Evolutionary conservation across 2,113 vertebrate species (phyloP), one percentile per base, ranked within the genome.

Genomic region (Dipodomys stephensi): DNA sequence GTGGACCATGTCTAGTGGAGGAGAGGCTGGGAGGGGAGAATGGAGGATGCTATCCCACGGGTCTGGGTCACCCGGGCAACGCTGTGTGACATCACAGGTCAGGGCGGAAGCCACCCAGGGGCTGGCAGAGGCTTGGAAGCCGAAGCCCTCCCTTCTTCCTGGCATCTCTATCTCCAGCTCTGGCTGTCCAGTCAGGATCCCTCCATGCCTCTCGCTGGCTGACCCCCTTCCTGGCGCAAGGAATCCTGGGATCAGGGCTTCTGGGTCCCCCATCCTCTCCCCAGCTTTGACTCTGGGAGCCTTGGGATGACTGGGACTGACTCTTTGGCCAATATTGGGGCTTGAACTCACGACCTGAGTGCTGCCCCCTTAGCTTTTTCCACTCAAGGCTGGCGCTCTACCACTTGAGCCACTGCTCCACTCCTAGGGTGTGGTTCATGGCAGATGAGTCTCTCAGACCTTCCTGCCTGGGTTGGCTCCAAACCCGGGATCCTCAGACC

Each of bases 71-170:
- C 95, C 94, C 20, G 85, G 94, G 95, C 49, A 96, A 95, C 91
- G 12, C 16, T 91, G 81, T 96, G 39, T 97, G 96, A 96, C 22
- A 6, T 93, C 92, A 94, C 27, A 96, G 91, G 89, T 13, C 68
- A 62, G 81, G 35, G 74, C 62, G 20, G n/a, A 92, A 82, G 83
- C 46, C 71, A 32, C 27, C 44, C 4, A 53, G 49, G 32, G 13
- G 30, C 81, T 19, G 22, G 12, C 25, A 12, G 25, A 1, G 62
- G 44, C 60, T 22, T 68, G 53, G 60, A 25, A 18, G 19, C 65
- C 4, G 20, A 87, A 87, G 27, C 27, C 23, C 4, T 80, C 44
- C 12, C 60, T 27, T 12, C 4, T 80, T 35, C 69, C 44, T 30
- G 23, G 28, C 18, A 27, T 67, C 76, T 11, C 49, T 19, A 23